Evolutionary conservation across 2,113 vertebrate species (phyloP), one percentile per base, ranked within the genome.

Genomic region (Irena cyanogastra): DNA sequence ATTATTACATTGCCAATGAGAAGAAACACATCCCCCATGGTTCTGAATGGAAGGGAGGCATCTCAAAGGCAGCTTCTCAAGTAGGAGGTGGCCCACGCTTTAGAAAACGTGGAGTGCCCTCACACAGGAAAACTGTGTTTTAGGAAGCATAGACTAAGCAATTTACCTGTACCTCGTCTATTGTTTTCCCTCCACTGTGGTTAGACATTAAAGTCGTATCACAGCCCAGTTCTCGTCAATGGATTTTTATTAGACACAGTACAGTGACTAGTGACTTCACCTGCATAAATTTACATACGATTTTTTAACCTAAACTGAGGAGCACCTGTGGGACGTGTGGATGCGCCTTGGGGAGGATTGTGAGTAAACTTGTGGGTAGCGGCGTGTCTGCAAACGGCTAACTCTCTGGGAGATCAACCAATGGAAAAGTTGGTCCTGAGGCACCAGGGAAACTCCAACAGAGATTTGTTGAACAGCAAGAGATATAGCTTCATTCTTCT

Each of bases 1-100:
- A 75, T 95, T 92, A 96, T 95, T 95, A 94, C 63, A 60, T 42
- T 81, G 72, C 66, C 71, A 90, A 41, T 59, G 90, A 95, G 90
- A 90, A 70, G 79, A 90, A 96, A 88, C 75, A 52, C 85, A 75
- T 81, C 13, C 53, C 53, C 35, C 1, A 4, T 56, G 23, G 42
- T 72, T 79, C 80, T 72, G 71, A 86, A 68, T 63, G 60, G 57
- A 71, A 81, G 31, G 71, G 49, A 94, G 44, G 65, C 24, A 64
- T 83, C 61, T 71, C 49, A 52, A 65, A 84, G 22, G 26, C 86
- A 90, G 41, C 44, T 86, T 84, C 79, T 84, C 80, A 78, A 89
- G 49, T n/a, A 82, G 60, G 49, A 94, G 57, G 68, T 56, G 23
- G 64, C 37, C 90, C 64, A 96, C 0, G 0, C 77, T 78, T 78